A percentile compares a stretch with the other conserved stretches of the same genome.
phyloP scores from a whole-genome alignment of 2,888 invertebrate genomes.

The Lacanobia wlatinum region DNA sequence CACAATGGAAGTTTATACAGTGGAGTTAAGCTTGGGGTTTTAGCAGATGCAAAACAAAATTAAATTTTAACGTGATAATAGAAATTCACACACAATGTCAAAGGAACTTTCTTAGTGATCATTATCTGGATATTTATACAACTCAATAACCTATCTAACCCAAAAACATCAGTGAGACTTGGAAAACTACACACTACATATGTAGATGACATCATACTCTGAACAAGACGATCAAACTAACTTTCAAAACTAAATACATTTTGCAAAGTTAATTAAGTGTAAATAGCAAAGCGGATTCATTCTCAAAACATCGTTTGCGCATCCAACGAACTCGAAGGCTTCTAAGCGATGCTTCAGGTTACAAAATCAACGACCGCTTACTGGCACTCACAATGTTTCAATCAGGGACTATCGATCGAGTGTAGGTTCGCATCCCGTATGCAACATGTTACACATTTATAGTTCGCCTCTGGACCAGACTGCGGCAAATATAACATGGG shows the following conservation, averaged over 20 bases:
- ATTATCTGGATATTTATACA: too few relatives aligned
- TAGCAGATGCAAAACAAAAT: neutral
- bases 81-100: too few relatives aligned
- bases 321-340: neutral
- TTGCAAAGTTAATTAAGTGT: neutral
- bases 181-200: neutral
- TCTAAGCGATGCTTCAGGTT: conserved; percentile 17
- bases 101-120: too few relatives aligned
- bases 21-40: neutral
- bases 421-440: conserved; percentile 55
- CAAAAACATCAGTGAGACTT: neutral
- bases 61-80: neutral
- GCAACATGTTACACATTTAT: conserved; percentile 57
- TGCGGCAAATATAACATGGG: conserved; percentile 36
- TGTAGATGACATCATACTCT: neutral
- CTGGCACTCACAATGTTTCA: conserved; percentile 55
- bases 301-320: neutral
- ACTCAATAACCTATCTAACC: neutral
- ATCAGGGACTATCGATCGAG: conserved; percentile 61
- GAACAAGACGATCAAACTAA: neutral
- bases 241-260: conserved; percentile 4
- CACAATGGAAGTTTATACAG: neutral
- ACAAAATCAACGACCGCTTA: conserved; percentile 47
- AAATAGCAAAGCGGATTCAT: neutral
- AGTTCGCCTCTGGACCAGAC: conserved; percentile 23